These are phyloP conservation scores for Drosophila mettleri DNA, from an alignment of 2,888 invertebrate species.

Conservation along the genomic window DNA sequence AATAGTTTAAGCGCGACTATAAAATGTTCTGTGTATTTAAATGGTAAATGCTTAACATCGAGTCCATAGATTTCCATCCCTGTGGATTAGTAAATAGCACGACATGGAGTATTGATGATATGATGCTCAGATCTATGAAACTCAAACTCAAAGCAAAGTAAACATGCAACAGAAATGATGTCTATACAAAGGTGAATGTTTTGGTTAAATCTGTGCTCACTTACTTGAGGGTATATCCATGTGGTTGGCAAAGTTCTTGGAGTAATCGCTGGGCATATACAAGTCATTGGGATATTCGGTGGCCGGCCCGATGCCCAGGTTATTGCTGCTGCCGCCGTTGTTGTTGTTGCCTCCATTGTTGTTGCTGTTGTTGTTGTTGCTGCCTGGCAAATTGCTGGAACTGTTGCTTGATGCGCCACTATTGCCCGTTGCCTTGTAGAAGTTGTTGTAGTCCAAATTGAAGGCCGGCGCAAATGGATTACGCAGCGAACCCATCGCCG, in stretches of 20 bases:
- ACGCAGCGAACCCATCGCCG: slow-evolving; percentile 70
- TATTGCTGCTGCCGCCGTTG: slow-evolving; percentile 25
- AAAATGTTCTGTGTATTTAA: too few relatives aligned
- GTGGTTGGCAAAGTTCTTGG: slow-evolving; percentile 84
- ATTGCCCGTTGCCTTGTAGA: slow-evolving; percentile 74
- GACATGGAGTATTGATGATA: slow-evolving; percentile 30
- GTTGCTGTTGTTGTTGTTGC: slow-evolving; percentile 2
- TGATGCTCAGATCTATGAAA: slow-evolving; percentile 19
- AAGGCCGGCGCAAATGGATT: slow-evolving; percentile 78
- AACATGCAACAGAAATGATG: slow-evolving; percentile 15
- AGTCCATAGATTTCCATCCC: slow-evolving; percentile 40
- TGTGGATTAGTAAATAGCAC: slow-evolving; percentile 32
- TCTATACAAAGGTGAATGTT: slow-evolving; percentile 16
- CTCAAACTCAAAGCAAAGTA: slow-evolving; percentile 14
- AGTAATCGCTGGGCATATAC: slow-evolving; percentile 83
- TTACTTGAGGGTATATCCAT: slow-evolving; percentile 85
- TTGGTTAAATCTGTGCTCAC: slow-evolving; percentile 40
- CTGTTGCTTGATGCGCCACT: slow-evolving; percentile 45
- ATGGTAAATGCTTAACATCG: background rate
- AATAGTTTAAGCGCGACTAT: background rate
- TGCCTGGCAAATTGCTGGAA: slow-evolving; percentile 40
- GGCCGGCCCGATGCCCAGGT: slow-evolving; percentile 45
- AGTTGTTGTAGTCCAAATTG: slow-evolving; percentile 82
- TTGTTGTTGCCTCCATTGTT: slow-evolving; percentile 41
- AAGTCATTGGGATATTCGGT: slow-evolving; percentile 84